Percentiles rank a stretch among this genome's conserved stretches.
phyloP scores from a whole-genome alignment of 1,140 invertebrate species.

The Drosophila pallidifrons region DNA sequence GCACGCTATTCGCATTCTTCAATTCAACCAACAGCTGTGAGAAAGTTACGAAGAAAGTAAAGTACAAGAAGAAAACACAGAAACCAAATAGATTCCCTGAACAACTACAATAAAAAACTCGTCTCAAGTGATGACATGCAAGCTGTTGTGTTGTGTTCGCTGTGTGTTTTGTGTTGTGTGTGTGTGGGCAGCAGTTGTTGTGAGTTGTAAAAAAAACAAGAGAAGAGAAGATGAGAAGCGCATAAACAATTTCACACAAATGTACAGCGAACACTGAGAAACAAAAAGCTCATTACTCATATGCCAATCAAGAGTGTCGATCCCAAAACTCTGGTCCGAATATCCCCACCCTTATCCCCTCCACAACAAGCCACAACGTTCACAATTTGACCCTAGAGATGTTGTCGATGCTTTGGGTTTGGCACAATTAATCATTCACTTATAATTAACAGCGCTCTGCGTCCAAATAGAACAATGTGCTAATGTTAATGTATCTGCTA shows the following conservation, averaged over 20 bases:
- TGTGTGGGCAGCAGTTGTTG: constrained; percentile 70
- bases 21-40: constrained; percentile 68
- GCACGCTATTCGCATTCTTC: constrained; percentile 64
- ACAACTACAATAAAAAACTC: constrained; percentile 52
- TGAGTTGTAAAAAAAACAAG: constrained; percentile 35
- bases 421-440: constrained; percentile 78
- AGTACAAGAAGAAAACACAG: neutral
- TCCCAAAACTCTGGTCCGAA: neutral
- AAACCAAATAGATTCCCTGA: constrained; percentile 35
- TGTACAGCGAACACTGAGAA: constrained; percentile 51
- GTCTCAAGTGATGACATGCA: constrained; percentile 77
- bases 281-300: constrained; percentile 84
- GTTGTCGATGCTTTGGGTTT: constrained; percentile 56
- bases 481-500: constrained; percentile 68
- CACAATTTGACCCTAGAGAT: constrained; percentile 44
- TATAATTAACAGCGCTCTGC: constrained; percentile 77
- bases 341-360: neutral
- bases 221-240: constrained; percentile 14
- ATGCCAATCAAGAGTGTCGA: constrained; percentile 72
- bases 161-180: constrained; percentile 19
- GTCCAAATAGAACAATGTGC: constrained; percentile 74
- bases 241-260: constrained; percentile 76
- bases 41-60: constrained; percentile 76
- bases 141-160: constrained; percentile 49
- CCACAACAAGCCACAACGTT: constrained; percentile 58